Evolutionary conservation across 1,140 invertebrate genomes (phyloP), one percentile per base, ranked within the genome.

Genomic region (Drosophila ambigua): DNA sequence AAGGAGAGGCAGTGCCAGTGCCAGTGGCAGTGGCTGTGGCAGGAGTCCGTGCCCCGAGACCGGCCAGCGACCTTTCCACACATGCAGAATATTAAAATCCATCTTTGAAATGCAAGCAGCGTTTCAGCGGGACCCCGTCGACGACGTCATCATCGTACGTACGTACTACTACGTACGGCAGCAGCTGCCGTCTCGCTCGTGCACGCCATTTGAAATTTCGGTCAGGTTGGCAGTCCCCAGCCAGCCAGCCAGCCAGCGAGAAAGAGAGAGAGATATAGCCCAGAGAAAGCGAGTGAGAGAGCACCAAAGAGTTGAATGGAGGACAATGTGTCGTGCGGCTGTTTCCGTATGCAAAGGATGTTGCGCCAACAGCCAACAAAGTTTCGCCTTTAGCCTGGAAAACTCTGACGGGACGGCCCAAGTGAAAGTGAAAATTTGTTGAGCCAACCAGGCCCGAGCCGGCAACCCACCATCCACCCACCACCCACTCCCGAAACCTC

Each of bases 21-120:
- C 2, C 31, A 9, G 23, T 24, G 2, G 23, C 23, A 24, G 20
- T 20, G 20, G 20, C 20, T 20, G 20, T 20, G 31, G 31, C 31
- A 9, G 23, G 50, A 59, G 51, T 60, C 35, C 35, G 61, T 67
- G 75, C 65, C 64, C 75, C 60, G 59, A 66, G 77, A 76, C 59
- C 69, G 83, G 83, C 58, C 83, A 79, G 83, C 83, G 83, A 88
- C 83, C 83, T 88, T 83, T 88, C 84, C 83, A 88, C 83, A 88
- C 83, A 88, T 88, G 83, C 83, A 88, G 83, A 88, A 88, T 88
- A 88, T 88, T 88, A 89, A 88, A 88, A 88, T 88, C 83, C 83
- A 88, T 88, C 83, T 88, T 85, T 88, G 83, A 51, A 83, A 88
- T 88, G 83, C 83, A 88, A 71, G 79, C 79, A 63, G 65, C 83